Evolutionary conservation across 2,888 invertebrate genomes (phyloP).

Genomic region (Microctonus hyperodae): DNA sequence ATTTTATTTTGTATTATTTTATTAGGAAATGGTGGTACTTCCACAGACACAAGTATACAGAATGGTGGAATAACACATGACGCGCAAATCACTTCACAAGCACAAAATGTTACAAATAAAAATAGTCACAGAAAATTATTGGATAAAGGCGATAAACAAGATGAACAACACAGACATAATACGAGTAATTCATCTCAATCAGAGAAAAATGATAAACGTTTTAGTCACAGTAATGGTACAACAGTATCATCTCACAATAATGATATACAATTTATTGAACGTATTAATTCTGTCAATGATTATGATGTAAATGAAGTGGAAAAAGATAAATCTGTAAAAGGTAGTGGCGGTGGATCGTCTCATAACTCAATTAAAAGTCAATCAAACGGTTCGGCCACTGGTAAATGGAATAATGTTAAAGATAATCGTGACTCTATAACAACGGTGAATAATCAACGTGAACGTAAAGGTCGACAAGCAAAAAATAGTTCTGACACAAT

Average conservation of each 20-base stretch:
- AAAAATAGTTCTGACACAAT: conserved; percentile 50
- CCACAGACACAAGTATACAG: conserved; percentile 55
- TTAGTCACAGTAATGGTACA: conserved; percentile 63
- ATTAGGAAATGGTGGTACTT: conserved; percentile 49
- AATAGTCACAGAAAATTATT: conserved; percentile 68
- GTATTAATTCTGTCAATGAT: conserved; percentile 64
- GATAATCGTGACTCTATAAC: conserved; percentile 59
- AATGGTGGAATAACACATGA: conserved; percentile 59
- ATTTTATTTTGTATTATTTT: conserved; percentile 17
- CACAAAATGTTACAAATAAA: conserved; percentile 59
- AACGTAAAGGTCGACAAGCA: conserved; percentile 60
- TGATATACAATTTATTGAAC: conserved; percentile 65
- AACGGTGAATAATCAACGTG: conserved; percentile 59
- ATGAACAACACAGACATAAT: conserved; percentile 58
- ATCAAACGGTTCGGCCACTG: conserved; percentile 58
- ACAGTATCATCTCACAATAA: conserved; percentile 55
- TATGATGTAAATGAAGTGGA: conserved; percentile 64
- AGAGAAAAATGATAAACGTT: conserved; percentile 60
- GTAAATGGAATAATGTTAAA: conserved; percentile 60
- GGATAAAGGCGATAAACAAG: conserved; percentile 64
- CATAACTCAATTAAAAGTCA: conserved; percentile 57
- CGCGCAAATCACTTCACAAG: conserved; percentile 41
- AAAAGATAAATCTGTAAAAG: conserved; percentile 63
- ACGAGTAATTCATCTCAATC: conserved; percentile 53
- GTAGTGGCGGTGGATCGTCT: conserved; percentile 42